phyloP scores from a whole-genome alignment of 2,888 invertebrate genomes.

The Syritta pipiens region DNA sequence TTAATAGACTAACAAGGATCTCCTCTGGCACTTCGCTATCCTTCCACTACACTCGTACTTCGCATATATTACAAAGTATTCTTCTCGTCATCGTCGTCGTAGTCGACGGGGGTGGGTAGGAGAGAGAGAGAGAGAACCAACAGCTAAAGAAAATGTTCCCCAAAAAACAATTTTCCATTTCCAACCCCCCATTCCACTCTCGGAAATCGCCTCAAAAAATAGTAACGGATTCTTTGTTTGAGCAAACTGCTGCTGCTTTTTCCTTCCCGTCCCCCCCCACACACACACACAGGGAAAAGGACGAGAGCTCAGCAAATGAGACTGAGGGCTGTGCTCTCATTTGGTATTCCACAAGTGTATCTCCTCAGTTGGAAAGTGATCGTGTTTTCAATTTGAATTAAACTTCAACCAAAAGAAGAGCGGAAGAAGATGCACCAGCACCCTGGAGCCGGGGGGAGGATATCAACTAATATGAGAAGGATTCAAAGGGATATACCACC shows the following conservation, averaged over 20 bases:
- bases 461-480: slow-evolving; percentile 63
- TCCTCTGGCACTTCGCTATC: slow-evolving; percentile 61
- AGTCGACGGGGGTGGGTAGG: not conserved
- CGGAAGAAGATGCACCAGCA: not conserved
- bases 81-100: not conserved
- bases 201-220: slow-evolving; percentile 63
- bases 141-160: slow-evolving; percentile 19
- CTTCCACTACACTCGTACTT: slow-evolving; percentile 32
- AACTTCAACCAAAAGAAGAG: slow-evolving; percentile 49
- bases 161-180: slow-evolving; percentile 59
- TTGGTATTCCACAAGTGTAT: slow-evolving; percentile 65
- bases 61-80: slow-evolving; percentile 63
- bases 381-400: slow-evolving; percentile 70
- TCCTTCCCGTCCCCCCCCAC: not conserved
- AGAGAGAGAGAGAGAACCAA: not conserved
- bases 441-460: slow-evolving; percentile 28
- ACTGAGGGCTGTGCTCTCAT: slow-evolving; percentile 61
- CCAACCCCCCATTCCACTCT: slow-evolving; percentile 27
- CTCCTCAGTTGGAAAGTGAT: slow-evolving; percentile 67
- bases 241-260: slow-evolving; percentile 35
- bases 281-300: too few relatives aligned
- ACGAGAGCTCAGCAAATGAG: slow-evolving; percentile 44
- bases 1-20: slow-evolving; percentile 68
- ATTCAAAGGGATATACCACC: slow-evolving; percentile 55
- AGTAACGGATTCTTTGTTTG: slow-evolving; percentile 66